Conservation (phyloP, 2,888 invertebrate species). For the Acanthosepion lycidas region DNA sequence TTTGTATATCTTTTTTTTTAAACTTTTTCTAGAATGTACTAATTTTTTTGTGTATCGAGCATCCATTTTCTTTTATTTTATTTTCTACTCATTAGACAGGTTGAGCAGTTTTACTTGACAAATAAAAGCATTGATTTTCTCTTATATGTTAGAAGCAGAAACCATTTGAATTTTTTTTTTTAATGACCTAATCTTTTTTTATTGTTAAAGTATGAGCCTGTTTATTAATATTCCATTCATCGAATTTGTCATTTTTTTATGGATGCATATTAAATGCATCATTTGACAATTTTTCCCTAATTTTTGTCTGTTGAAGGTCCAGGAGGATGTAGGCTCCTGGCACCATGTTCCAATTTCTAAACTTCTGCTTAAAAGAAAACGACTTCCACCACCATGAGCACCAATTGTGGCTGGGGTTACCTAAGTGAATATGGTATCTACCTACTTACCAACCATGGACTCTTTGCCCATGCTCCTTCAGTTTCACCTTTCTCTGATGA, state of each 20-base stretch:
- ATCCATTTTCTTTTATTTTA: too few relatives aligned
- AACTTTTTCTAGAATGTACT: too few relatives aligned
- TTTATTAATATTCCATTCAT: conserved; percentile 21
- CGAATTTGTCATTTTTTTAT: neutral
- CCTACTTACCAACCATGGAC: neutral
- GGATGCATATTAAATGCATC: neutral
- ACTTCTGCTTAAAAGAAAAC: neutral
- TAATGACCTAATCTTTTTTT: neutral
- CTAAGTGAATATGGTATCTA: neutral
- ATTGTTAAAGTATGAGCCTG: neutral
- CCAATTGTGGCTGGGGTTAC: neutral
- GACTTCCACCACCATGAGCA: neutral
- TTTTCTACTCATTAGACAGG: too few relatives aligned
- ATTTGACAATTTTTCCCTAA: conserved; percentile 20
- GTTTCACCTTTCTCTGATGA: neutral
- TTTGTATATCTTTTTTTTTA: too few relatives aligned
- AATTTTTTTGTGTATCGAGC: too few relatives aligned
- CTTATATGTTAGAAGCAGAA: too few relatives aligned
- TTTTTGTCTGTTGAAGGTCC: conserved; percentile 33
- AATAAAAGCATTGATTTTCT: too few relatives aligned
- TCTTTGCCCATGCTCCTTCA: conserved; percentile 24
- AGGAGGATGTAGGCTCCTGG: conserved; percentile 33
- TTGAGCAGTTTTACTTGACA: too few relatives aligned
- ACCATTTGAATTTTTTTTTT: neutral
- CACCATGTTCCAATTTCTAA: conserved; percentile 17